Evolutionary conservation across 1,140 invertebrate species (phyloP).

Genomic region (Theocolax elegans): DNA sequence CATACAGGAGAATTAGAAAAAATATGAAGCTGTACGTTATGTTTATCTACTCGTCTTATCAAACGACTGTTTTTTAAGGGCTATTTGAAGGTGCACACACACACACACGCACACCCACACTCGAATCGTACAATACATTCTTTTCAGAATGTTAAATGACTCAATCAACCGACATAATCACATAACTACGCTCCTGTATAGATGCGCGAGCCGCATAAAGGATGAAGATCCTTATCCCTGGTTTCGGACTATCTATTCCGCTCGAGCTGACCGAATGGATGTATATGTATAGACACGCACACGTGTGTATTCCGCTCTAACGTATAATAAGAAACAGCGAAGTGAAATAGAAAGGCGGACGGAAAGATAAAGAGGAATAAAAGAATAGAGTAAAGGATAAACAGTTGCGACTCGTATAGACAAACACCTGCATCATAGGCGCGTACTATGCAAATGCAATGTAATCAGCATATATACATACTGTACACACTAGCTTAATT

Average conservation of each 20-base stretch:
- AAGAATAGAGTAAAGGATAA: no score
- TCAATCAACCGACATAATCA: conserved; percentile 18
- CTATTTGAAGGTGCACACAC: neutral
- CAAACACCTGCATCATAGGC: no score
- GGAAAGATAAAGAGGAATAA: neutral
- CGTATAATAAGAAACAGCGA: neutral
- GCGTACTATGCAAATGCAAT: no score
- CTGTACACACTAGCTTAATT: no score
- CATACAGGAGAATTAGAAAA: no score
- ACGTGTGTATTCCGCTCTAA: neutral
- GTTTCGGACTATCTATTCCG: conserved; percentile 8
- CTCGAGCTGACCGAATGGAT: neutral
- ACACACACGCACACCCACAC: neutral
- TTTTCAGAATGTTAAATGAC: conserved; percentile 21
- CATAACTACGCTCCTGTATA: neutral
- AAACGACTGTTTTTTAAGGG: neutral
- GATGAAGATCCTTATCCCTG: conserved; percentile 9
- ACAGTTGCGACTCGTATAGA: neutral
- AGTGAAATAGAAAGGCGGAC: no score
- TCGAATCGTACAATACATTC: conserved; percentile 17
- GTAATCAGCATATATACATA: no score
- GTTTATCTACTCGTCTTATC: no score
- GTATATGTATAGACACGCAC: neutral
- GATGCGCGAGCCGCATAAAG: neutral
- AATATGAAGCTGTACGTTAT: no score